Conservation (phyloP, 2,113 vertebrate genomes). For the Coptodon rendalli region DNA sequence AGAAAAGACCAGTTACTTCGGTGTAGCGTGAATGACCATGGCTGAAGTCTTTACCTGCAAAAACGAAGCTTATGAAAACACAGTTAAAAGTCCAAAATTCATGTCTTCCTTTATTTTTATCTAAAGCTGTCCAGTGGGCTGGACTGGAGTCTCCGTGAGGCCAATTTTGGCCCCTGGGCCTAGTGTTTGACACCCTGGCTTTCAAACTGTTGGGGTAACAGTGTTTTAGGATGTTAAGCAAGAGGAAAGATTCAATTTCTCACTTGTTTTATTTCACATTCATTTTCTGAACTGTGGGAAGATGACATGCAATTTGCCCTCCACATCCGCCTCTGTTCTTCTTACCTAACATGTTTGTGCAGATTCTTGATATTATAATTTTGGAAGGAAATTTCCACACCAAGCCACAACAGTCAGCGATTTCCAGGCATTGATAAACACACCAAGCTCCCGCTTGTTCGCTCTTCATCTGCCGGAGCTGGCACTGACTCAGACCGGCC, state of each 20-base stretch:
- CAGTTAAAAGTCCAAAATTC: neutral
- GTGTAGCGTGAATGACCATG: rapidly evolving
- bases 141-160: neutral
- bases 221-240: neutral
- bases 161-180: neutral
- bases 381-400: constrained; percentile 16
- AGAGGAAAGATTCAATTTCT: neutral
- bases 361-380: constrained; percentile 25
- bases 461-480: constrained; percentile 3
- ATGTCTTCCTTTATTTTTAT: neutral
- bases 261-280: neutral
- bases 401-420: constrained; percentile 24
- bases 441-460: constrained; percentile 9
- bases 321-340: neutral
- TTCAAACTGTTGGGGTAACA: neutral
- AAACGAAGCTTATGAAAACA: neutral
- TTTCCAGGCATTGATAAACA: constrained; percentile 6
- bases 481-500: constrained; percentile 1
- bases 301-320: neutral
- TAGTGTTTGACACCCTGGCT: neutral
- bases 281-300: neutral
- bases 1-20: neutral
- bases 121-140: neutral
- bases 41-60: neutral
- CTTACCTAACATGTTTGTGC: constrained; percentile 31